These are phyloP conservation scores for Dolomedes plantarius DNA, from an alignment of 2,888 invertebrate species.

Conservation along the genomic window DNA sequence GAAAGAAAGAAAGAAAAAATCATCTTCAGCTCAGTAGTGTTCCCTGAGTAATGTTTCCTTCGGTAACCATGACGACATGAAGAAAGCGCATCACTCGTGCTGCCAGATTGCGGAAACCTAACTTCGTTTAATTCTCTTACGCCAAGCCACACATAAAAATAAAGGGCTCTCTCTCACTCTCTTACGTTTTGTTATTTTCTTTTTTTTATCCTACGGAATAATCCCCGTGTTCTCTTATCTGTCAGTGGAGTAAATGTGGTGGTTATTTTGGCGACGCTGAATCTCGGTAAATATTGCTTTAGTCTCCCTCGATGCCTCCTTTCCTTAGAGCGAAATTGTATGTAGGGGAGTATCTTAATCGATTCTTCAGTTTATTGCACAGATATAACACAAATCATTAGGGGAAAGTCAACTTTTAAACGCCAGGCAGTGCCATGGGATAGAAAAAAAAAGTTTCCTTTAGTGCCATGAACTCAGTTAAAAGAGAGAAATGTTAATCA, in stretches of 20 bases:
- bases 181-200: background rate
- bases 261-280: too few species aligned
- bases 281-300: too few species aligned
- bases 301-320: too few species aligned
- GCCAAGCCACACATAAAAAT: slow-evolving; percentile 39
- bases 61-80: slow-evolving; percentile 34
- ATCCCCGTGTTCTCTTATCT: background rate
- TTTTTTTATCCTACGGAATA: slow-evolving; percentile 1
- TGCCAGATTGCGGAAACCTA: slow-evolving; percentile 56
- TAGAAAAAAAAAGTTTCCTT: too few species aligned
- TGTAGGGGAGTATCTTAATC: too few species aligned
- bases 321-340: too few species aligned
- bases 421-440: too few species aligned
- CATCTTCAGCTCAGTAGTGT: background rate
- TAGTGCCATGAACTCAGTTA: too few species aligned
- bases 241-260: background rate
- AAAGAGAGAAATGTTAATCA: too few species aligned
- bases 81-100: slow-evolving; percentile 56
- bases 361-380: too few species aligned
- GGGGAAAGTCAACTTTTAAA: too few species aligned
- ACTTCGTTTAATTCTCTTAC: slow-evolving; percentile 59
- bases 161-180: slow-evolving; percentile 20
- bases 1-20: background rate
- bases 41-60: slow-evolving; percentile 39
- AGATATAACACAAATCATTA: too few species aligned